Percentiles rank a stretch among this genome's conserved stretches.
Evolutionary conservation across 2,888 invertebrate genomes (phyloP).

Genomic region (Vanessa cardui): DNA sequence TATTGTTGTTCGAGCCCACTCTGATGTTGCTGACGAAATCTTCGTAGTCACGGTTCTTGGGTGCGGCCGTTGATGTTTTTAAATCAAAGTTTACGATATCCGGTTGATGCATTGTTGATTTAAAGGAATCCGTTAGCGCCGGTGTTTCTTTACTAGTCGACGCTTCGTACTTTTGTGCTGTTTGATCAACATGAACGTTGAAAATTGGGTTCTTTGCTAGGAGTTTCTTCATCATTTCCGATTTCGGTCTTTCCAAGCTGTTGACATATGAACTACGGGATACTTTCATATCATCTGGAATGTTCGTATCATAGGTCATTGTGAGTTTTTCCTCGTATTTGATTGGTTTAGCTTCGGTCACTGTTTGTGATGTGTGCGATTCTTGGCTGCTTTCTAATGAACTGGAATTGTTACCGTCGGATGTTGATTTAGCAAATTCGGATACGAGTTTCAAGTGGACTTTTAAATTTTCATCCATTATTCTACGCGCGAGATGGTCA

Average conservation of each 20-base stretch:
- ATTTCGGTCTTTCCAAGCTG: slow-evolving; percentile 85
- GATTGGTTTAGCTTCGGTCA: slow-evolving; percentile 56
- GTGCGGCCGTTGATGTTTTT: slow-evolving; percentile 55
- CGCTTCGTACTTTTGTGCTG: slow-evolving; percentile 58
- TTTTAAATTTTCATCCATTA: slow-evolving; percentile 78
- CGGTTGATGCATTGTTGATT: slow-evolving; percentile 75
- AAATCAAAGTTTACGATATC: slow-evolving; percentile 79
- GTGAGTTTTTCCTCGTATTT: slow-evolving; percentile 74
- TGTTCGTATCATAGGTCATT: slow-evolving; percentile 82
- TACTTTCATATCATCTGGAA: slow-evolving; percentile 85
- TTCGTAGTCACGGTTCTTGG: slow-evolving; percentile 66
- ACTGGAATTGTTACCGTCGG: slow-evolving; percentile 73
- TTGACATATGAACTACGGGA: slow-evolving; percentile 83
- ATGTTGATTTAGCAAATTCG: slow-evolving; percentile 77
- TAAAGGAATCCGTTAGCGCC: slow-evolving; percentile 68
- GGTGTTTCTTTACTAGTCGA: slow-evolving; percentile 60
- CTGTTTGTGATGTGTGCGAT: slow-evolving; percentile 51
- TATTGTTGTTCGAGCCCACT: slow-evolving; percentile 76
- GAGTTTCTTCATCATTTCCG: slow-evolving; percentile 83
- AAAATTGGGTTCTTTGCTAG: slow-evolving; percentile 79
- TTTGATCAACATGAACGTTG: slow-evolving; percentile 73
- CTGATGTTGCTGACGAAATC: slow-evolving; percentile 78
- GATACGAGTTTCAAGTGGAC: slow-evolving; percentile 76
- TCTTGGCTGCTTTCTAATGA: slow-evolving; percentile 71
- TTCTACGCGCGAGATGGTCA: slow-evolving; percentile 72